These are phyloP conservation scores for Lophius piscatorius DNA, from an alignment of 2,113 vertebrate species.

Conservation along the genomic window DNA sequence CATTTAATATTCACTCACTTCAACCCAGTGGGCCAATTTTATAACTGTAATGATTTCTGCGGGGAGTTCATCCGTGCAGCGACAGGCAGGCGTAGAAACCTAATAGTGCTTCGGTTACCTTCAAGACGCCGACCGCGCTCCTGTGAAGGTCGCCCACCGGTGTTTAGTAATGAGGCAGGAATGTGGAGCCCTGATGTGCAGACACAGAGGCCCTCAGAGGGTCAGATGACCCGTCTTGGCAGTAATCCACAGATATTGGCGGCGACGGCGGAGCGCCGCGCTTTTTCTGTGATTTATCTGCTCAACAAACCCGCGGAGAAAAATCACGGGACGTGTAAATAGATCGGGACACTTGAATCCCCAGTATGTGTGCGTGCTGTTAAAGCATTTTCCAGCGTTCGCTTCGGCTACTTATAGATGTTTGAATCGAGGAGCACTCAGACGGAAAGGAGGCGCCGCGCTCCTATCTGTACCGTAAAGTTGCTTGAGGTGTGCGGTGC, in stretches of 20 bases:
- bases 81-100: conserved; percentile 15
- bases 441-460: conserved; percentile 5
- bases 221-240: conserved; percentile 22
- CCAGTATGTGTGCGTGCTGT: conserved; percentile 40
- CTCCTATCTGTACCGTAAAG: conserved; percentile 47
- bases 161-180: conserved; percentile 11
- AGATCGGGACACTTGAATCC: conserved; percentile 31
- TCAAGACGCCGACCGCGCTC: conserved; percentile 3
- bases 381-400: conserved; percentile 29
- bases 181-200: conserved; percentile 17
- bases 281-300: conserved; percentile 49
- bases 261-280: conserved; percentile 41
- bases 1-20: conserved; percentile 7
- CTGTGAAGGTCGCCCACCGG: conserved; percentile 16
- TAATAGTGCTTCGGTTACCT: conserved; percentile 17
- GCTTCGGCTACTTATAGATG: conserved; percentile 17
- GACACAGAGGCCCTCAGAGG: conserved; percentile 23
- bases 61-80: conserved; percentile 18
- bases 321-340: conserved; percentile 49
- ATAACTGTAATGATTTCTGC: conserved; percentile 19
- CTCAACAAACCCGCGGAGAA: conserved; percentile 21
- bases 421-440: conserved; percentile 36
- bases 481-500: conserved; percentile 59
- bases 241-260: conserved; percentile 43
- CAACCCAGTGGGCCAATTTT: conserved; percentile 17